Base-by-base conservation (phyloP, 2,113 vertebrate species). In the Arizona elegans region DNA sequence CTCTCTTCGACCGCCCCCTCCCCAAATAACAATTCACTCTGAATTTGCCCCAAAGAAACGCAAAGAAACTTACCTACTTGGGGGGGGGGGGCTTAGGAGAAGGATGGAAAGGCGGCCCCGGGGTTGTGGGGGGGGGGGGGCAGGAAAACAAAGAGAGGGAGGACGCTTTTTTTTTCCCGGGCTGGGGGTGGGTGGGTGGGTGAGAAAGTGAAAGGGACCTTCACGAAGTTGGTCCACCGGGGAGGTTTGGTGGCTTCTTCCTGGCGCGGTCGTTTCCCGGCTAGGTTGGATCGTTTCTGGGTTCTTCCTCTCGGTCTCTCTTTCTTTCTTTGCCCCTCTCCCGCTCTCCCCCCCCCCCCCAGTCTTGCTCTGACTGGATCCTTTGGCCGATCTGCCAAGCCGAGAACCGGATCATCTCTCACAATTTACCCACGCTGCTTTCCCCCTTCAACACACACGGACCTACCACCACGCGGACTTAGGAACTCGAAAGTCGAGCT, bases 331-430 rank as follows among this genome's bases (percentile, higher is more conserved):
- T 15, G 19, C 56, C 19, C 50, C 62, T 3, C 43, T 43, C 43
- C 15, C 62, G 3, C 52, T 9, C 24, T 11, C 65, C 8, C 33
- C 19, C 65, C 65, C 19, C 1, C 8, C 29, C 13, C 43, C 43
- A 43, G 7, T 12, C 29, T 23, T 21, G n/a, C 47, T 23, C 85
- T 23, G 17, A 56, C 85, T n/a, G 52, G 92, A 92, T 92, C 92
- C 12, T 54, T 75, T 81, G 21, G 56, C 38, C 62, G 92, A 92
- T 89, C 92, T 55, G 87, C 62, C 62, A 19, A 92, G 87, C 62
- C 1, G 92, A 62, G 87, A 75, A 13, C 62, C 92, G 87, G 92
- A 89, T 92, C 87, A 89, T 92, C 87, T 81, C 52, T 65, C 58
- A 15, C 91, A 10, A 26, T 75, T 56, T 38, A 38, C 33, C 29